Conservation (phyloP, 2,797 vertebrate genomes). For the Babyrousa celebensis region DNA sequence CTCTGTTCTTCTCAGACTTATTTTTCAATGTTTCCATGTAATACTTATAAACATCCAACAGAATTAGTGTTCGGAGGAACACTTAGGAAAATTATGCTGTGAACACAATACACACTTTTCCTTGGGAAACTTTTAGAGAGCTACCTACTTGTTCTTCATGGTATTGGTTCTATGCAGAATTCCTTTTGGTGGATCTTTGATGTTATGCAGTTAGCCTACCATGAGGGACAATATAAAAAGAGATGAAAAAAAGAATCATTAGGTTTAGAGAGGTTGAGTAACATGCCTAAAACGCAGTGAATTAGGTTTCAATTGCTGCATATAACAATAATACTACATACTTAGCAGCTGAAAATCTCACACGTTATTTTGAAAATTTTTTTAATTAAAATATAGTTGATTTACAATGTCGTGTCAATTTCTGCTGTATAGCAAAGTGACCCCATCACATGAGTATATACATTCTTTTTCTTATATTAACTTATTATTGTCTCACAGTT, state of each 20-base stretch:
- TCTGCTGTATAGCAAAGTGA: no score
- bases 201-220: background rate
- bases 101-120: background rate
- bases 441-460: no score
- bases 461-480: no score
- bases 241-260: background rate
- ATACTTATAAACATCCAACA: background rate
- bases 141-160: background rate
- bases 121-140: background rate
- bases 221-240: background rate
- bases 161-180: background rate
- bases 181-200: background rate
- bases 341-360: background rate
- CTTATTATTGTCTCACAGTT: background rate
- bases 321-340: background rate
- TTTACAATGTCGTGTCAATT: no score
- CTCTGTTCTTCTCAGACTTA: background rate
- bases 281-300: background rate
- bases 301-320: background rate
- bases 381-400: no score
- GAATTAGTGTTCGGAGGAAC: slow-evolving; percentile 31
- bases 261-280: background rate
- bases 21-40: background rate
- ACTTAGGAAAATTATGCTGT: background rate
- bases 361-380: no score